Percentiles rank a stretch among this genome's conserved stretches.
Evolutionary conservation across 2,888 invertebrate genomes (phyloP).

Genomic region (Pseudeuparius sepicola): DNA sequence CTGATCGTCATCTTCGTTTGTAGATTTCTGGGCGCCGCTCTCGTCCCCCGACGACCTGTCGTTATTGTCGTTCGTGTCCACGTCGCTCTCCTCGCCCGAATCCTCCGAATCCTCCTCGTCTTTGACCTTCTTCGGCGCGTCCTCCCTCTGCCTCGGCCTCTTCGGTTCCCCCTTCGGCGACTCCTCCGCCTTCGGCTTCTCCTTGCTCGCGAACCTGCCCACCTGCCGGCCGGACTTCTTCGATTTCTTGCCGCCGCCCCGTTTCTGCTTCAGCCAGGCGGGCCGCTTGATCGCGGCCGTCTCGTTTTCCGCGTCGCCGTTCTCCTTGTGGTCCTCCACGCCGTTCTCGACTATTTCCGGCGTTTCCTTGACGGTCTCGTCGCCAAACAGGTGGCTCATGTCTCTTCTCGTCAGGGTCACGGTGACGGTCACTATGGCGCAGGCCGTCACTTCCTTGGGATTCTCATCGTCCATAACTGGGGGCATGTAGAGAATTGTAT

Average conservation of each 20-base stretch:
- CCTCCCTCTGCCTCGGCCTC: conserved; percentile 25
- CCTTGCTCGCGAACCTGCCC: conserved; percentile 15
- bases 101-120: conserved; percentile 32
- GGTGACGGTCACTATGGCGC: conserved; percentile 95
- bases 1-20: conserved; percentile 38
- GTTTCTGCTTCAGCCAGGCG: conserved; percentile 71
- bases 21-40: conserved; percentile 30
- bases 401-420: conserved; percentile 74
- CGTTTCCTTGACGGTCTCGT: conserved; percentile 50
- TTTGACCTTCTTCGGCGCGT: conserved; percentile 23
- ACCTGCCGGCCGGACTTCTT: conserved; percentile 43
- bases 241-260: conserved; percentile 49
- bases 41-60: conserved; percentile 38
- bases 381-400: conserved; percentile 76
- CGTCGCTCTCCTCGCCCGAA: conserved; percentile 45
- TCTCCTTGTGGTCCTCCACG: conserved; percentile 38
- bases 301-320: conserved; percentile 27
- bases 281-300: conserved; percentile 56
- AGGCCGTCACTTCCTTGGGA: conserved; percentile 91
- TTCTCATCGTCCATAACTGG: conserved; percentile 96
- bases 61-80: conserved; percentile 38
- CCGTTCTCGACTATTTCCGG: conserved; percentile 40
- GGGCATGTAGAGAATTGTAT: too few species aligned
- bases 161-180: conserved; percentile 26
- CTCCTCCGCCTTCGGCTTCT: conserved; percentile 32